These are phyloP conservation scores for Pentalonia nigronervosa DNA, from an alignment of 1,140 invertebrate species.

Conservation along the genomic window DNA sequence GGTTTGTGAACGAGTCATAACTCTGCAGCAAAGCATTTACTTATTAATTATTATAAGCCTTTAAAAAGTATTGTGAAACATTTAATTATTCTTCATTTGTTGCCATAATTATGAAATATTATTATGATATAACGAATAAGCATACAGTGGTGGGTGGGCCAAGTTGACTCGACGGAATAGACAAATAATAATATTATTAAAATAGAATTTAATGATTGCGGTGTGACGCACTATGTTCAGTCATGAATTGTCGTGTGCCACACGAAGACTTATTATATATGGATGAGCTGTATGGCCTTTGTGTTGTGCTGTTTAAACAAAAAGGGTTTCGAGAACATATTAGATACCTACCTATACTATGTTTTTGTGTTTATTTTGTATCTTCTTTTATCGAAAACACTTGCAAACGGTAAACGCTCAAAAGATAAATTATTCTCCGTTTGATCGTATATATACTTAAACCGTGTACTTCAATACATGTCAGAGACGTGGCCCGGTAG, in stretches of 20 bases:
- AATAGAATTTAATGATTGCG: neutral
- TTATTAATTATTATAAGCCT: neutral
- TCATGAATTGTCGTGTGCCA: neutral
- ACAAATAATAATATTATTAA: neutral
- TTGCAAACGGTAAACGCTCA: neutral
- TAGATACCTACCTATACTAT: too few species aligned
- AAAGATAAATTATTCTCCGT: neutral
- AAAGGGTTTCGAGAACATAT: neutral
- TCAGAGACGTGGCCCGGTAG: neutral
- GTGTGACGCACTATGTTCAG: neutral
- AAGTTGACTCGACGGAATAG: neutral
- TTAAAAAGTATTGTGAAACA: neutral
- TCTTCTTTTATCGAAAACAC: neutral
- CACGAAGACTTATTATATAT: neutral
- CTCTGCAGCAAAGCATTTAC: too few species aligned
- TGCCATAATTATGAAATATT: neutral
- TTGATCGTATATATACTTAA: neutral
- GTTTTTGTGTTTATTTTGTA: conserved; percentile 1
- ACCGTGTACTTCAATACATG: neutral
- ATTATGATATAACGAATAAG: neutral
- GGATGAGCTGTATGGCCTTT: too few species aligned
- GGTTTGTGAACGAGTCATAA: too few species aligned
- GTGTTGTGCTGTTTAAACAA: neutral
- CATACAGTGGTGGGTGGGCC: too few species aligned
- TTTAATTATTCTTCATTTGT: neutral